Percentiles rank a stretch among this genome's conserved stretches.
These are phyloP conservation scores for Ladona fulva DNA, from an alignment of 1,140 invertebrate genomes.

Conservation along the genomic window DNA sequence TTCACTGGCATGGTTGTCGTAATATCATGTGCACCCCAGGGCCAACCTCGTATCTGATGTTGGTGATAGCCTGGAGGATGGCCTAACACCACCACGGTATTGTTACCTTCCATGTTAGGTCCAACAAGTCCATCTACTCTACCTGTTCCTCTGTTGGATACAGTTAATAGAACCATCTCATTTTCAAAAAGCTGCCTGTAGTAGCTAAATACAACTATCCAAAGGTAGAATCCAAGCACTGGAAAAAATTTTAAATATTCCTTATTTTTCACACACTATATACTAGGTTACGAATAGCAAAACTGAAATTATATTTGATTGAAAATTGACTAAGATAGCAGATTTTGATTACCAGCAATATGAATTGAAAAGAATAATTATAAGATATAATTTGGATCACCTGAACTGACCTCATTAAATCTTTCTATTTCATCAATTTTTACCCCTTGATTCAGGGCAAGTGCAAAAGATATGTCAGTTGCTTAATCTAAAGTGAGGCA, in stretches of 20 bases:
- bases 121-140: background rate
- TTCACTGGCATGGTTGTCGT: background rate
- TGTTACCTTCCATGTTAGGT: background rate
- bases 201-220: slow-evolving; percentile 42
- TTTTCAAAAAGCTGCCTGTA: slow-evolving; percentile 27
- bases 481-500: too few species aligned
- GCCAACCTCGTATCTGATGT: background rate
- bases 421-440: too few species aligned
- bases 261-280: too few species aligned
- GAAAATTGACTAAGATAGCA: too few species aligned
- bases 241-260: slow-evolving; percentile 25
- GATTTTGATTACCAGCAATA: too few species aligned
- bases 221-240: slow-evolving; percentile 36
- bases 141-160: background rate
- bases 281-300: too few species aligned
- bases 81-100: background rate
- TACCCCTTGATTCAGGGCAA: too few species aligned
- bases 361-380: too few species aligned
- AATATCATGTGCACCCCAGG: background rate
- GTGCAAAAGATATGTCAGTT: too few species aligned
- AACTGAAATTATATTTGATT: too few species aligned
- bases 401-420: too few species aligned
- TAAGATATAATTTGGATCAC: too few species aligned
- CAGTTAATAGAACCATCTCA: background rate
- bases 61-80: background rate